Evolutionary conservation across 1,140 invertebrate species (phyloP).

Genomic region (Zaprionus ornatus): DNA sequence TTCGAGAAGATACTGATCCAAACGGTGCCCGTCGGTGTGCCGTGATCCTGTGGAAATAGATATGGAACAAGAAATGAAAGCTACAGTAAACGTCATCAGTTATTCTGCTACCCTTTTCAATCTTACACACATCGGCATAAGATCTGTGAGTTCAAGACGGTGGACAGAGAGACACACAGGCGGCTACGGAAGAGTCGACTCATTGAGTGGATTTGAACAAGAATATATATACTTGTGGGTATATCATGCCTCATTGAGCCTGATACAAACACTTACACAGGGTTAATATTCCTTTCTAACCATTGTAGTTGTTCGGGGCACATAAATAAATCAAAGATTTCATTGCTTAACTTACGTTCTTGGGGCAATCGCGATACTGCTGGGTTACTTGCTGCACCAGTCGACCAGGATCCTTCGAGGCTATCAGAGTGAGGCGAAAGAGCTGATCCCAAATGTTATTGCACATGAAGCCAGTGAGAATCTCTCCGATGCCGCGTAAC

Average conservation of each 20-base stretch:
- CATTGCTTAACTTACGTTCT: slow-evolving; percentile 53
- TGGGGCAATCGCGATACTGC: slow-evolving; percentile 64
- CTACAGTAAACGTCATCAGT: too few relatives aligned
- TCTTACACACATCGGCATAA: too few relatives aligned
- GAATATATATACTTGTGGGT: too few relatives aligned
- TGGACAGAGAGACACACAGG: neutral
- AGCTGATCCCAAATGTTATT: slow-evolving; percentile 90
- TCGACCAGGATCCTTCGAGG: slow-evolving; percentile 52
- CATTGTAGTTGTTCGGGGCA: too few relatives aligned
- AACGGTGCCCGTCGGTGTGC: slow-evolving; percentile 71
- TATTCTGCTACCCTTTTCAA: too few relatives aligned
- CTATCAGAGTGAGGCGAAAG: slow-evolving; percentile 84
- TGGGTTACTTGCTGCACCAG: slow-evolving; percentile 62
- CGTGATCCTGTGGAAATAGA: slow-evolving; percentile 44
- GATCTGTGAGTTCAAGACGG: too few relatives aligned
- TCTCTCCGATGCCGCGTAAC: slow-evolving; percentile 89
- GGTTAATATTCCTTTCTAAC: too few relatives aligned
- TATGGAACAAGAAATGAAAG: neutral
- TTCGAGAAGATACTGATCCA: slow-evolving; percentile 78
- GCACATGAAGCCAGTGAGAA: slow-evolving; percentile 89
- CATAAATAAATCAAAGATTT: too few relatives aligned
- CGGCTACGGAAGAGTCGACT: neutral
- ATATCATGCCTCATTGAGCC: too few relatives aligned
- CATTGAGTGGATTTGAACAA: too few relatives aligned
- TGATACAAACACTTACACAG: too few relatives aligned